Base-by-base conservation (phyloP, 2,113 vertebrate species). In the Actenoides hombroni region DNA sequence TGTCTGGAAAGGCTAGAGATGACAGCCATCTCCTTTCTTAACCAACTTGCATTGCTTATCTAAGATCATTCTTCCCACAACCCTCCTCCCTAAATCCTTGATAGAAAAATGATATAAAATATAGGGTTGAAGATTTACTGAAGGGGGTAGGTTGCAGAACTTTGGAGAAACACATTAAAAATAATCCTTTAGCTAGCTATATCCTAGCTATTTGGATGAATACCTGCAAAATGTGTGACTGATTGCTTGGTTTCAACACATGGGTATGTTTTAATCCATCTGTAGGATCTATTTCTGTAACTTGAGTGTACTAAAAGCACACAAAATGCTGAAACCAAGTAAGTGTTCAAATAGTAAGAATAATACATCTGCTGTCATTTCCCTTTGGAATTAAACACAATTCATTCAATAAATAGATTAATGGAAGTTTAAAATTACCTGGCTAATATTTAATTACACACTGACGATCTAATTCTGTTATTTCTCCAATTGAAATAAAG, bases 1-100 rank as follows among this genome's bases (percentile, higher is more conserved):
- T 97, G 98, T 98, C 98, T 99, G 98, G 97, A 98, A 98, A 98
- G 94, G 56, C 94, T 94, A 91, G 96, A 97, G 90, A 97, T 97
- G 94, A 97, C 94, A 97, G 94, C 76, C 71, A 68, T 78, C 71
- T 92, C 89, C 90, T 94, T 97, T 84, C 94, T 96, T 86, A 97
- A 89, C 97, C 75, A 97, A 95, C 96, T 82, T 89, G 64, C 25
- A 76, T 60, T 88, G 79, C 64, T 92, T 93, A 95, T 96, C 85
- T 93, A 86, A 93, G 90, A 97, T 91, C 84, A 76, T 49, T 19
- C 68, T 78, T 92, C 70, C 33, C 57, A 56, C 5, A 2, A 29
- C 29, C 31, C 61, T 95, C 67, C 48, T 44, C 17, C 83, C 82
- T 21, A 95, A 76, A 40, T 11, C 53, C 73, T 86, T 90, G 95